These are phyloP conservation scores for Stichopus chloronotus DNA, from an alignment of 35 echinoderm and acorn worm genomes.

Conservation along the genomic window DNA sequence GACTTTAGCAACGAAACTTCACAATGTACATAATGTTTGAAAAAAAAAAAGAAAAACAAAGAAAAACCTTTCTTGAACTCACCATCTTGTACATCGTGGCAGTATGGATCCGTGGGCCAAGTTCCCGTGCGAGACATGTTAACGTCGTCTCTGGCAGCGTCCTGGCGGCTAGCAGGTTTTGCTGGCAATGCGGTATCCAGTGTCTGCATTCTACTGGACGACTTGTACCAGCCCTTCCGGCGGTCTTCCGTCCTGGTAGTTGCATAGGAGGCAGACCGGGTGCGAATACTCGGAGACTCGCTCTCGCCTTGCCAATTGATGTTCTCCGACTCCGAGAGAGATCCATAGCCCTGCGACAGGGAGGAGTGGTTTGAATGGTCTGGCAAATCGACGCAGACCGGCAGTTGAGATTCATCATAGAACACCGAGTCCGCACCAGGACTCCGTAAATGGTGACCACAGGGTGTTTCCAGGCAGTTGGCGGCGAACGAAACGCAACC, in stretches of 20 bases:
- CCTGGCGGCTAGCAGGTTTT: background rate
- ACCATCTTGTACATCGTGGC: constrained; percentile 29
- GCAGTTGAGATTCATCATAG: background rate
- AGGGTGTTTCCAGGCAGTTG: background rate
- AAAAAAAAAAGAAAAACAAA: background rate
- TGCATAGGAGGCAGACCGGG: background rate
- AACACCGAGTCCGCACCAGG: constrained; percentile 49
- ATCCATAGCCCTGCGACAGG: constrained; percentile 43
- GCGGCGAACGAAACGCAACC: background rate
- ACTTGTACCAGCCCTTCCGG: constrained; percentile 5
- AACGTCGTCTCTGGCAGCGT: background rate
- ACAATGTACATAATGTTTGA: background rate
- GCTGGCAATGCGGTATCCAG: constrained; percentile 21
- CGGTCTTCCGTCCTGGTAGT: constrained; percentile 7
- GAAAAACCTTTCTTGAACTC: background rate
- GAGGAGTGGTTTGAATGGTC: constrained; percentile 58
- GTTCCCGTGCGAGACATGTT: constrained; percentile 28
- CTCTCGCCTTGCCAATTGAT: background rate
- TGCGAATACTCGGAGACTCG: constrained; percentile 7
- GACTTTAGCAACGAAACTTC: no score
- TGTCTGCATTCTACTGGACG: constrained; percentile 22
- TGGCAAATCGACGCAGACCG: background rate
- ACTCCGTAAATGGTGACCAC: background rate
- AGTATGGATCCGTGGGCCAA: constrained; percentile 53
- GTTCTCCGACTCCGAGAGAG: constrained; percentile 32